A percentile compares a stretch with the other conserved stretches of the same genome.
Conservation (phyloP, 2,888 invertebrate genomes). For the Criorhina ranunculi region DNA sequence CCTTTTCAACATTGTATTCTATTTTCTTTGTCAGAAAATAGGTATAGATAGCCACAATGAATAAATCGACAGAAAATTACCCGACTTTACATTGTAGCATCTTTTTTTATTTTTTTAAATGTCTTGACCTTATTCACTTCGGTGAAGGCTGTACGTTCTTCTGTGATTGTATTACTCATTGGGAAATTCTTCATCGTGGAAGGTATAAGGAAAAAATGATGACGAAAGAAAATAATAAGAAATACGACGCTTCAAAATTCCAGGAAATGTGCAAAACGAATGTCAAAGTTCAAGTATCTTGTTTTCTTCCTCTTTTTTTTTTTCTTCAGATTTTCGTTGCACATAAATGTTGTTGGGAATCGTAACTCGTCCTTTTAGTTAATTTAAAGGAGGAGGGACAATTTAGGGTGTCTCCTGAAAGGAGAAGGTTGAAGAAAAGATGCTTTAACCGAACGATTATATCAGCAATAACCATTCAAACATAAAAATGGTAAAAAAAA, state of each 20-base stretch:
- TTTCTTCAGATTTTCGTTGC: neutral
- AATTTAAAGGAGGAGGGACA: constrained; percentile 10
- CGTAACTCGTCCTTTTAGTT: constrained; percentile 11
- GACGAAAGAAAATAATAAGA: neutral
- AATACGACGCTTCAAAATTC: constrained; percentile 6
- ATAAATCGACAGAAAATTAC: neutral
- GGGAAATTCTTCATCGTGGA: constrained; percentile 22
- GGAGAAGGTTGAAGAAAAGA: neutral
- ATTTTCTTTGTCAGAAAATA: constrained; percentile 15
- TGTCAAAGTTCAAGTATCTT: constrained; percentile 35
- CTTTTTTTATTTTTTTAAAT: neutral
- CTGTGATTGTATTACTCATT: constrained; percentile 19
- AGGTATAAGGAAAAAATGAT: neutral
- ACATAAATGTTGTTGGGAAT: constrained; percentile 11
- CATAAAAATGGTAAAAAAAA: constrained; percentile 34
- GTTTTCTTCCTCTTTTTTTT: neutral
- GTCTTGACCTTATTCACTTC: constrained; percentile 12
- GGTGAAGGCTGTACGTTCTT: neutral
- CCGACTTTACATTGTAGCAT: neutral
- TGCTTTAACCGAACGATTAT: constrained; percentile 27
- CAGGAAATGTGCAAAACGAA: constrained; percentile 30
- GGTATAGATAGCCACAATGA: neutral
- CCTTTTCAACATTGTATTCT: constrained; percentile 12
- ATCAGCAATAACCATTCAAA: constrained; percentile 49
- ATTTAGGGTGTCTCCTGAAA: neutral